A percentile compares a stretch with the other conserved stretches of the same genome.
These are phyloP conservation scores for Eupithecia subumbrata DNA, from an alignment of 2,888 invertebrate genomes.

Conservation along the genomic window DNA sequence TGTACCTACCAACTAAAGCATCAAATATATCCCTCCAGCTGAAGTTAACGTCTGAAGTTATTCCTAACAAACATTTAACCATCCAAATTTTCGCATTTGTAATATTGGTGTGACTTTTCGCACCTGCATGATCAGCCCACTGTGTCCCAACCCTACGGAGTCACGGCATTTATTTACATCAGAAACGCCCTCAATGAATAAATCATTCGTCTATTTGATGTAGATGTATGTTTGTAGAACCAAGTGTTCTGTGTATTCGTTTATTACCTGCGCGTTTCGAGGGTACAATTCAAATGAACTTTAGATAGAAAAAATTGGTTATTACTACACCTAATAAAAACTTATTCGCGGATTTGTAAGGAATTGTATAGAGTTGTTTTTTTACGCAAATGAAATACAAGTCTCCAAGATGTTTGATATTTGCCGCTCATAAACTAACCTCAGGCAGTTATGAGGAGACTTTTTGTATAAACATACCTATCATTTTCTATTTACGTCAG, in stretches of 20 bases:
- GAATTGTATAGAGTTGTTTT: background rate
- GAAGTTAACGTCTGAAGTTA: no score
- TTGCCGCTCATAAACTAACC: background rate
- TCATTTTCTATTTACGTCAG: no score
- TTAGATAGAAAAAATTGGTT: background rate
- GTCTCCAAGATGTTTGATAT: background rate
- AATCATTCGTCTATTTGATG: conserved; percentile 45
- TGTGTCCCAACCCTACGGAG: conserved; percentile 21
- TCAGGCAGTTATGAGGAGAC: no score
- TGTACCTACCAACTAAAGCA: no score
- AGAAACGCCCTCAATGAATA: conserved; percentile 51
- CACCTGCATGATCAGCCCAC: background rate
- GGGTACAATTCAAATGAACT: background rate
- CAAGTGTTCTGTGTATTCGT: background rate
- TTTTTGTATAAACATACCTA: no score
- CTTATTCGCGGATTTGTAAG: background rate
- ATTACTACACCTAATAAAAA: background rate
- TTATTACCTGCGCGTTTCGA: background rate
- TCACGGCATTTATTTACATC: conserved; percentile 51
- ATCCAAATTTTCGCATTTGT: no score
- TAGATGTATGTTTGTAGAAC: background rate
- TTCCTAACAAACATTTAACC: no score
- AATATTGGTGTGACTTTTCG: no score
- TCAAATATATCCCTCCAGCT: no score
- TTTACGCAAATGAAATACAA: background rate